Percentiles rank a stretch among this genome's conserved stretches.
These are phyloP conservation scores for Mandrillus leucophaeus DNA, from an alignment of 2,113 vertebrate species.

Conservation along the genomic window DNA sequence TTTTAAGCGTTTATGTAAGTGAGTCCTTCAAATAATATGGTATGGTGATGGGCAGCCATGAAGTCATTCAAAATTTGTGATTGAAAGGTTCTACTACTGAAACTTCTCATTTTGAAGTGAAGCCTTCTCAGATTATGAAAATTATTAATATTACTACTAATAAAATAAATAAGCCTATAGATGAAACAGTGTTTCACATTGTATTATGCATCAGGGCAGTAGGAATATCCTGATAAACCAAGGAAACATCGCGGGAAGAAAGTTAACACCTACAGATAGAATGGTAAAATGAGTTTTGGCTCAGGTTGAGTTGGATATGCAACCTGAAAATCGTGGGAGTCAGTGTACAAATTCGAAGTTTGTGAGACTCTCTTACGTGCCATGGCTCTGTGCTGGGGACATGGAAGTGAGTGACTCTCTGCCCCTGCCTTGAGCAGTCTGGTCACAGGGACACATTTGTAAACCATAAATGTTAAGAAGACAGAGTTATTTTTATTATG, in stretches of 20 bases:
- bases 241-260: neutral
- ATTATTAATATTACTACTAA: neutral
- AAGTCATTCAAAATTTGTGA: neutral
- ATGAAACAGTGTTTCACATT: neutral
- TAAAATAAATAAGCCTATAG: neutral
- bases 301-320: neutral
- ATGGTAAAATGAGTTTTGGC: neutral
- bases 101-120: neutral
- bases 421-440: neutral
- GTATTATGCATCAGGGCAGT: neutral
- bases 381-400: neutral
- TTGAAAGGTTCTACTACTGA: neutral
- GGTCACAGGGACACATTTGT: neutral
- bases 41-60: neutral
- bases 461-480: neutral
- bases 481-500: conserved; percentile 4
- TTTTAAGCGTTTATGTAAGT: neutral
- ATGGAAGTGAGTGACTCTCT: neutral
- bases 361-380: neutral
- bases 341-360: neutral
- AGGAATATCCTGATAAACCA: neutral
- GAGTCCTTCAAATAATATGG: neutral
- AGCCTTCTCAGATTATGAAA: neutral
- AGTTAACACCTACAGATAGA: neutral
- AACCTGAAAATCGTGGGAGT: neutral